phyloP scores from a whole-genome alignment of 2,888 invertebrate genomes.

The Coecobrya sp. region DNA sequence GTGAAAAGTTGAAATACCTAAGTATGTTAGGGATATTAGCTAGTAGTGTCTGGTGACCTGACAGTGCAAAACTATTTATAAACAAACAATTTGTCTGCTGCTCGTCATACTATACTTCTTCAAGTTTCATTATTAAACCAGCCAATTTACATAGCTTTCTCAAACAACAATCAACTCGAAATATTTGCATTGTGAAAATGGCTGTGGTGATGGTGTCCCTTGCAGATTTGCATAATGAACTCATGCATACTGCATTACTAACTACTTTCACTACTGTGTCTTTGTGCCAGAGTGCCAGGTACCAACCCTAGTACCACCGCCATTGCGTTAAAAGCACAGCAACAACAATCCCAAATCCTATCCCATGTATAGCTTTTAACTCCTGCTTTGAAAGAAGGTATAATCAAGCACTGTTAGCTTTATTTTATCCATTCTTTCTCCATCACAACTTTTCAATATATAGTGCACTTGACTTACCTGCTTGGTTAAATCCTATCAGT shows the following conservation, averaged over 20 bases:
- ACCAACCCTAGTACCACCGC: too few relatives aligned
- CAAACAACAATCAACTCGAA: neutral
- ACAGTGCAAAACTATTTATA: neutral
- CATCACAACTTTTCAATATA: neutral
- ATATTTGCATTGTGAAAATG: neutral
- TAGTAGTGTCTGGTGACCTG: neutral
- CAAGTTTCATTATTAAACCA: neutral
- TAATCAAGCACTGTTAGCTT: neutral
- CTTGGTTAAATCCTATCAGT: neutral
- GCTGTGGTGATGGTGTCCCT: neutral
- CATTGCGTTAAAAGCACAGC: too few relatives aligned
- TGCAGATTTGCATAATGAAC: slow-evolving; percentile 33
- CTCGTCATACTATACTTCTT: neutral
- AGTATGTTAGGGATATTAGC: neutral
- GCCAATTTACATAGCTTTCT: neutral
- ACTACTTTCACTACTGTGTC: too few relatives aligned
- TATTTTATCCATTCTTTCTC: neutral
- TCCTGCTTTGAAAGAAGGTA: too few relatives aligned
- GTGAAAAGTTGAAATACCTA: neutral
- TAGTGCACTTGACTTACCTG: neutral
- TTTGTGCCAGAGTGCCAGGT: too few relatives aligned
- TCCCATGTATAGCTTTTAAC: too few relatives aligned
- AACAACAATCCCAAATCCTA: too few relatives aligned
- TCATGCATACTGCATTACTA: too few relatives aligned
- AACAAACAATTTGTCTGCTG: neutral